These are phyloP conservation scores for Ephydatia muelleri DNA, from an alignment of 37 sponge, comb jelly and placozoan genomes.

Conservation along the genomic window DNA sequence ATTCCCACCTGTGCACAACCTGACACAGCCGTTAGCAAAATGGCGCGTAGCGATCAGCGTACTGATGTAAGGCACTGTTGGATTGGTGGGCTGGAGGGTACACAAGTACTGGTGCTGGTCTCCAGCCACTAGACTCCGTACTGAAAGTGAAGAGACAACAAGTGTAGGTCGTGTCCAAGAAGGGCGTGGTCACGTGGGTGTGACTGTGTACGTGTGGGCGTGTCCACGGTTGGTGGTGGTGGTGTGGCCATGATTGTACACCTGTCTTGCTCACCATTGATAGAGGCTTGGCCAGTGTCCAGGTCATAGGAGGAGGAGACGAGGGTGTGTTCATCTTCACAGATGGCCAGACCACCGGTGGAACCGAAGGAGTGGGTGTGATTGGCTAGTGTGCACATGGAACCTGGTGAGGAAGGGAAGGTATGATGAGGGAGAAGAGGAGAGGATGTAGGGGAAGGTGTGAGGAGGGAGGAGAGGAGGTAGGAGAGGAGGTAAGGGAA, in stretches of 20 bases:
- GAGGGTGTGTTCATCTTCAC: neutral
- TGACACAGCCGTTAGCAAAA: neutral
- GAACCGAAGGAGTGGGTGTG: neutral
- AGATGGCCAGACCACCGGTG: neutral
- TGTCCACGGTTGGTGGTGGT: no score
- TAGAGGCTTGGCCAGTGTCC: neutral
- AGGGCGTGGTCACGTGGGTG: no score
- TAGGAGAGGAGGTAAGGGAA: neutral
- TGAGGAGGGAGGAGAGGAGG: neutral
- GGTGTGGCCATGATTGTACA: neutral
- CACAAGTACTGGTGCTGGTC: neutral
- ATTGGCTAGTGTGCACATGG: neutral
- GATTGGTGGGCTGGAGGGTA: neutral
- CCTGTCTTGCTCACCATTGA: neutral
- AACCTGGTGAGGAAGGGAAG: neutral
- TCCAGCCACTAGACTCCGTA: neutral
- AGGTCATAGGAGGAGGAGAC: neutral
- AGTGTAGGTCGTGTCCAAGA: no score
- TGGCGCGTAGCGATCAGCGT: neutral
- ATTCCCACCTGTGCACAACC: neutral
- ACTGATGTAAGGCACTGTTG: slow-evolving; percentile 11
- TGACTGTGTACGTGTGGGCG: no score
- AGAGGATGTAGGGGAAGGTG: neutral
- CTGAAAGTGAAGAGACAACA: neutral
- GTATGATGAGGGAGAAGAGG: no score